Percentiles rank a stretch among this genome's conserved stretches.
Conservation (phyloP, 2,888 invertebrate genomes). For the Gastracanthus pulcherrimus region DNA sequence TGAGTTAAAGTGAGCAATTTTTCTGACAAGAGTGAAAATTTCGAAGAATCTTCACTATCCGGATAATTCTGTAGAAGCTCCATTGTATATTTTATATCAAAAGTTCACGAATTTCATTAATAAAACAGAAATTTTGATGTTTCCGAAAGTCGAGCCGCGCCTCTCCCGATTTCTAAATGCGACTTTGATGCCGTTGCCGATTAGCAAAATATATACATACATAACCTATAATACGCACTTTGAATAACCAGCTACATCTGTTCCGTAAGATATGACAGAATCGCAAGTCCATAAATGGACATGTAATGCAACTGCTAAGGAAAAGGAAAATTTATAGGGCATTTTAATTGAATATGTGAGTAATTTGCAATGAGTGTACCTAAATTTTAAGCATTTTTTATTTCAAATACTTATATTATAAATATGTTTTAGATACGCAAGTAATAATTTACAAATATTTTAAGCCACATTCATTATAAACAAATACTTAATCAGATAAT, state of each 20-base stretch:
- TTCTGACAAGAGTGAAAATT: constrained; percentile 65
- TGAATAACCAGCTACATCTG: background rate
- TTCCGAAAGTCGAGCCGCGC: constrained; percentile 15
- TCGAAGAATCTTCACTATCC: constrained; percentile 47
- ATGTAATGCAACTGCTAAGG: background rate
- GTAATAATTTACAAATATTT: too few relatives aligned
- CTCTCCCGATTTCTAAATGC: constrained; percentile 7
- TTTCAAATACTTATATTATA: too few relatives aligned
- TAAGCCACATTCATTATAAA: too few relatives aligned
- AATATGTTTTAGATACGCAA: too few relatives aligned
- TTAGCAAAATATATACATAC: constrained; percentile 9
- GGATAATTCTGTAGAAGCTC: constrained; percentile 36
- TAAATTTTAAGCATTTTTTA: too few relatives aligned
- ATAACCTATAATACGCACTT: constrained; percentile 40
- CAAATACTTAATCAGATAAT: too few relatives aligned
- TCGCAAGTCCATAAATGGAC: constrained; percentile 28
- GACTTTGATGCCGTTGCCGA: constrained; percentile 11
- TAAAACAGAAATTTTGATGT: constrained; percentile 23
- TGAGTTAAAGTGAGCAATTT: constrained; percentile 65
- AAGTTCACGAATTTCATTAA: background rate
- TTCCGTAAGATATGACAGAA: background rate
- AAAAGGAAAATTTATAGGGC: too few relatives aligned
- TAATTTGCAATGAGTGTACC: too few relatives aligned
- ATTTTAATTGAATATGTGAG: too few relatives aligned
- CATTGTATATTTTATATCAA: constrained; percentile 16